Conservation (phyloP, 2,797 vertebrate genomes). For the Acanthornis magna region DNA sequence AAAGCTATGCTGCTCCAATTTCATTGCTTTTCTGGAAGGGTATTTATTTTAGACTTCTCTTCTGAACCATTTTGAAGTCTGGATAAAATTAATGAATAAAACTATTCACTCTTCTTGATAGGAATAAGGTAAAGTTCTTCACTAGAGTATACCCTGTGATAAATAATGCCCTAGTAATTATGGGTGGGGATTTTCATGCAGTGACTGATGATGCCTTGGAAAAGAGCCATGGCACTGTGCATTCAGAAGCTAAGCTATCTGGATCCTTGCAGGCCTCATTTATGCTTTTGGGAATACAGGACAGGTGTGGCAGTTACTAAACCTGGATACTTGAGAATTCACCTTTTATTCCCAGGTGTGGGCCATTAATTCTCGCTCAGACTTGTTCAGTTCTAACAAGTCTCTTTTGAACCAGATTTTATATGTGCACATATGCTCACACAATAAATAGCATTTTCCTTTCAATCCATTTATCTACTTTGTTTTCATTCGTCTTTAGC, state of each 20-base stretch:
- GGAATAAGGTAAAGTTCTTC: constrained; percentile 24
- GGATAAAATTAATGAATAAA: constrained; percentile 40
- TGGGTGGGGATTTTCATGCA: constrained; percentile 60
- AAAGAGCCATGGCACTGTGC: constrained; percentile 8
- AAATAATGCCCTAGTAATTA: constrained; percentile 41
- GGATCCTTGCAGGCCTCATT: constrained; percentile 60
- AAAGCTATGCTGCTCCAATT: not conserved
- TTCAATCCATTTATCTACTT: not conserved
- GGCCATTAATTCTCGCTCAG: constrained; percentile 59
- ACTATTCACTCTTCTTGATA: constrained; percentile 34
- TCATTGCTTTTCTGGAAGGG: not conserved
- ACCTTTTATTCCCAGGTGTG: constrained; percentile 54
- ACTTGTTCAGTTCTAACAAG: constrained; percentile 51
- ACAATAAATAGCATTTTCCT: not conserved
- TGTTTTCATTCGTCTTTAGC: not conserved
- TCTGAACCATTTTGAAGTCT: constrained; percentile 17
- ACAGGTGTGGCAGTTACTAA: constrained; percentile 69
- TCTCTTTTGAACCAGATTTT: constrained; percentile 41
- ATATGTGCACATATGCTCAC: not conserved
- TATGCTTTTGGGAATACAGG: constrained; percentile 66
- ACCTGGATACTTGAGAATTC: constrained; percentile 51
- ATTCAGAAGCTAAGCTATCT: constrained; percentile 59
- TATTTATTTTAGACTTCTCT: constrained; percentile 18
- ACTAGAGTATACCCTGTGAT: constrained; percentile 8
- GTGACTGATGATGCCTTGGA: constrained; percentile 54